These are phyloP conservation scores for Tadarida brasiliensis DNA, from an alignment of 2,797 vertebrate genomes.

Conservation along the genomic window DNA sequence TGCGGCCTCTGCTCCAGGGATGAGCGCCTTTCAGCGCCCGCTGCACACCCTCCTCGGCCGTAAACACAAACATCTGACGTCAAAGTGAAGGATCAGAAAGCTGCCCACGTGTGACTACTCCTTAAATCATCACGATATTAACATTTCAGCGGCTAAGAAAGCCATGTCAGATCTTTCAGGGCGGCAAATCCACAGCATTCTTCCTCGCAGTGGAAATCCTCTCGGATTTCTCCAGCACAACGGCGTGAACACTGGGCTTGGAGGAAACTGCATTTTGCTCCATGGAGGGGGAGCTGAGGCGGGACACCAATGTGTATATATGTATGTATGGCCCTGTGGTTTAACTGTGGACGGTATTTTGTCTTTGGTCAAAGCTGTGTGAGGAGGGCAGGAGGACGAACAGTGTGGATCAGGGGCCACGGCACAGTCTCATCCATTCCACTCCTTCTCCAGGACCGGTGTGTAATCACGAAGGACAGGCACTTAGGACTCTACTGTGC, in stretches of 20 bases:
- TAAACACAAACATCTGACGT: not conserved
- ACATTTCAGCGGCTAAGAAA: not conserved
- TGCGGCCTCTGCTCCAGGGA: not conserved
- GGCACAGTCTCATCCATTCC: not conserved
- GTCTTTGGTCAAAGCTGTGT: not conserved
- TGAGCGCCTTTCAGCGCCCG: not conserved
- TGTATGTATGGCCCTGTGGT: not conserved
- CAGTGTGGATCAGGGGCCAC: not conserved
- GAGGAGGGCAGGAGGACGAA: not conserved
- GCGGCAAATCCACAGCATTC: not conserved
- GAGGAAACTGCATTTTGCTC: not conserved
- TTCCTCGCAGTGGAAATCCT: not conserved
- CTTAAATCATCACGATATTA: not conserved
- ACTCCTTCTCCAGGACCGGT: not conserved
- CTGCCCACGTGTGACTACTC: not conserved
- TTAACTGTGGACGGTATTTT: not conserved
- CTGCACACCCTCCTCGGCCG: not conserved
- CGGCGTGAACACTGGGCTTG: not conserved
- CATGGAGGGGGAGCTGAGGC: not conserved
- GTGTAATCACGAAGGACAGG: not conserved
- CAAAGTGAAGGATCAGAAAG: slow-evolving; percentile 31
- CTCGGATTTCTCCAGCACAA: slow-evolving; percentile 4
- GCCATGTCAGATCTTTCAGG: not conserved
- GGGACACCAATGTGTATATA: not conserved
- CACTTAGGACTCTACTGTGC: not conserved